Evolutionary conservation across 2,797 vertebrate species (phyloP).

Genomic region (Balearica regulorum): DNA sequence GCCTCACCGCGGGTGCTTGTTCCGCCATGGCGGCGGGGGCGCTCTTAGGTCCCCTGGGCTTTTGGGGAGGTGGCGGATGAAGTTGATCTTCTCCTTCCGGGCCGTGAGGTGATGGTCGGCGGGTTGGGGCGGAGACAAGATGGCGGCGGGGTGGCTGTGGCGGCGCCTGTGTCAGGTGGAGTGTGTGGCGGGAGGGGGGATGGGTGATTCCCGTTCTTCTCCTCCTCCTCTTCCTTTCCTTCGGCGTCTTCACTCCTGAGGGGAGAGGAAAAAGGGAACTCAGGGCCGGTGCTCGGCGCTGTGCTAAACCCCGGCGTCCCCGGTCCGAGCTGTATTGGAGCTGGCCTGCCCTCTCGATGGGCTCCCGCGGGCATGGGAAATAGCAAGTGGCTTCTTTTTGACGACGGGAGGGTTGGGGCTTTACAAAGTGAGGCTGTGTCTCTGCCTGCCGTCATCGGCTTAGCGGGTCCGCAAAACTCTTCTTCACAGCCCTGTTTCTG

Average conservation of each 20-base stretch:
- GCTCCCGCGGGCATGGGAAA: not conserved
- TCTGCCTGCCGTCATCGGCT: too few species aligned
- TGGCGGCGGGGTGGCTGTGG: constrained; percentile 12
- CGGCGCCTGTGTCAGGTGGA: constrained; percentile 13
- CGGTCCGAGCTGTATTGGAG: not conserved
- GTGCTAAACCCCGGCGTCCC: not conserved
- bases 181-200: not conserved
- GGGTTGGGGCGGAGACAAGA: not conserved
- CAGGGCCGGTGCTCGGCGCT: not conserved
- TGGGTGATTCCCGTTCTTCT: fast-evolving
- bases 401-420: too few species aligned
- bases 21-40: not conserved
- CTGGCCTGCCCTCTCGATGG: not conserved
- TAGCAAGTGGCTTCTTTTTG: too few species aligned
- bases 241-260: not conserved
- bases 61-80: fast-evolving
- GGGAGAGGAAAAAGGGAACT: not conserved
- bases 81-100: not conserved
- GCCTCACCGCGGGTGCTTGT: not conserved
- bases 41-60: not conserved
- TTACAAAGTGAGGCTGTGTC: not conserved
- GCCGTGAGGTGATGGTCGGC: not conserved
- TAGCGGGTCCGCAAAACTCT: too few species aligned
- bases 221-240: too few species aligned
- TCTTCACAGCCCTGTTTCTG: not conserved